phyloP scores from a whole-genome alignment of 2,113 vertebrate species.

The Centrocercus urophasianus region DNA sequence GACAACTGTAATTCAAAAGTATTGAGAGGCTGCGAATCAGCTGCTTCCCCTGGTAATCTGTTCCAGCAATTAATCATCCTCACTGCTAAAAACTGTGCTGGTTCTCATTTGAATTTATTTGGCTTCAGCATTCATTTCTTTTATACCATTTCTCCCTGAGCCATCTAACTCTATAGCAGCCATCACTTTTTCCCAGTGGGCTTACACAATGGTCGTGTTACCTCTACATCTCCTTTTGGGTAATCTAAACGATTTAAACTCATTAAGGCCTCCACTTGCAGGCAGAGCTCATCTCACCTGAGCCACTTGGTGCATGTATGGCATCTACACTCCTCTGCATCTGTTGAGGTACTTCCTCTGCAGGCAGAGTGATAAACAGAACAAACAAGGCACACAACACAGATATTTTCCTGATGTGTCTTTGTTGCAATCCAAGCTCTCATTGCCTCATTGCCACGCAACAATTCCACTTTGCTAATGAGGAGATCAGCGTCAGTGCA shows the following conservation, averaged over 20 bases:
- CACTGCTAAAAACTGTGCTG: not conserved
- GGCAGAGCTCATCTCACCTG: accelerated
- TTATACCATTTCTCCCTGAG: not conserved
- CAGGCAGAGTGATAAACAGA: not conserved
- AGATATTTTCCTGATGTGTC: not conserved
- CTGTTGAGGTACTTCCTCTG: not conserved
- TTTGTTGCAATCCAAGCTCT: not conserved
- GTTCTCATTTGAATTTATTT: constrained; percentile 17
- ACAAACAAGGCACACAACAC: not conserved
- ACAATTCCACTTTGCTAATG: not conserved
- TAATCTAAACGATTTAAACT: not conserved
- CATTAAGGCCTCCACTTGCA: not conserved
- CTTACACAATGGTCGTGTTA: not conserved
- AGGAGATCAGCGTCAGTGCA: not conserved
- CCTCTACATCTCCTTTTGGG: not conserved
- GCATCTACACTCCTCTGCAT: not conserved
- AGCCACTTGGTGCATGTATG: accelerated
- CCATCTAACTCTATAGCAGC: not conserved
- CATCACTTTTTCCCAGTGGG: not conserved
- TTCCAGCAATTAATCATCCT: constrained; percentile 16
- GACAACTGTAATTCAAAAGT: not conserved
- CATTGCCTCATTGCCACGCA: not conserved
- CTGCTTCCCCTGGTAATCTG: not conserved
- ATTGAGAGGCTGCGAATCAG: not conserved
- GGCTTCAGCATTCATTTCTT: constrained; percentile 18